Evolutionary conservation across 2,888 invertebrate genomes (phyloP).

Genomic region (Trachelus stipa): DNA sequence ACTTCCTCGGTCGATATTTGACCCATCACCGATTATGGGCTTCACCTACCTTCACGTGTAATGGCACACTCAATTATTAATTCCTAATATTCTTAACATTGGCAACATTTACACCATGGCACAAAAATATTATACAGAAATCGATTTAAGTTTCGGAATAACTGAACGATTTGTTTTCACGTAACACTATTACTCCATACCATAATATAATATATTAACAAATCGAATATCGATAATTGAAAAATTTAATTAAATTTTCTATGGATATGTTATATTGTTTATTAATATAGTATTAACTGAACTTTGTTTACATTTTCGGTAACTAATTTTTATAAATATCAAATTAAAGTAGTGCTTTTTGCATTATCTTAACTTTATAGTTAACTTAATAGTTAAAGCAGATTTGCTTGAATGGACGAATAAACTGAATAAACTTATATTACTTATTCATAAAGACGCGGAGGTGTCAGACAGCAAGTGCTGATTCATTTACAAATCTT

Average conservation of each 20-base stretch:
- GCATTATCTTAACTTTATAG: too few species aligned
- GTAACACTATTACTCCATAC: background rate
- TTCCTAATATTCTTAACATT: background rate
- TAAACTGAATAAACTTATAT: too few species aligned
- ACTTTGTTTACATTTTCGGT: too few species aligned
- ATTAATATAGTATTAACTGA: too few species aligned
- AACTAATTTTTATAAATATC: too few species aligned
- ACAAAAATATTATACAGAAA: background rate
- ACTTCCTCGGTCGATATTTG: background rate
- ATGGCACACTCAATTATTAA: background rate
- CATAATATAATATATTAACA: background rate
- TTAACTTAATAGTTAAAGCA: too few species aligned
- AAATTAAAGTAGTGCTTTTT: too few species aligned
- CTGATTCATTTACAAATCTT: too few species aligned
- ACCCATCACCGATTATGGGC: background rate
- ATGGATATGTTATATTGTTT: background rate
- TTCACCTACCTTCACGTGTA: background rate
- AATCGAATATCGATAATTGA: background rate
- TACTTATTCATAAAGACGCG: too few species aligned
- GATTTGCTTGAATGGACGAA: too few species aligned
- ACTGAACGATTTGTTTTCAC: background rate
- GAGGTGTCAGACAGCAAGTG: too few species aligned
- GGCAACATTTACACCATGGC: background rate
- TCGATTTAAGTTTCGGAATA: background rate
- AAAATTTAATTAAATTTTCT: background rate